phyloP scores from a whole-genome alignment of 2,888 invertebrate genomes.

The Digitonthophagus gazella region DNA sequence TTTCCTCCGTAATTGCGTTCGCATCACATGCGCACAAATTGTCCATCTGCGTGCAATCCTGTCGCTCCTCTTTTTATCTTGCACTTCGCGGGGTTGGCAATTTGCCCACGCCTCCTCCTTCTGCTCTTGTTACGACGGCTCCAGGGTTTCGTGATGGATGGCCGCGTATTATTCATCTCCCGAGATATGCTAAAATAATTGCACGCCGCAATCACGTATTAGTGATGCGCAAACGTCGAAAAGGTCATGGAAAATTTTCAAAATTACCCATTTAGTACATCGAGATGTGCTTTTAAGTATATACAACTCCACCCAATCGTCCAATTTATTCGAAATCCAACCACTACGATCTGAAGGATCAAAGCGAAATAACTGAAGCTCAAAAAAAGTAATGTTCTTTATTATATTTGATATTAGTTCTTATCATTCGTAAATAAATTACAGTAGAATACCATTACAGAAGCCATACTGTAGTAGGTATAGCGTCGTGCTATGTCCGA shows the following conservation, averaged over 20 bases:
- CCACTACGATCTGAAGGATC: too few relatives aligned
- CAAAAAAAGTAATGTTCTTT: too few relatives aligned
- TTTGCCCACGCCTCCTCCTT: neutral
- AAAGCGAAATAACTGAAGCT: too few relatives aligned
- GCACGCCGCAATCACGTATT: neutral
- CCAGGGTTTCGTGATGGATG: neutral
- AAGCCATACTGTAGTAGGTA: neutral
- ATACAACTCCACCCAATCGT: neutral
- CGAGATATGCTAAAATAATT: neutral
- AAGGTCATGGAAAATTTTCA: neutral
- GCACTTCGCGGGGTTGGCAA: constrained; percentile 1
- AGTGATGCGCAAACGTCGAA: neutral
- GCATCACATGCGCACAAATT: constrained; percentile 7
- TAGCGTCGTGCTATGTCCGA: constrained; percentile 22
- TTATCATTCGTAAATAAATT: neutral
- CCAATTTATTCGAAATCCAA: too few relatives aligned
- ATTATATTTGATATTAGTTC: too few relatives aligned
- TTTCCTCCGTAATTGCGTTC: constrained; percentile 8
- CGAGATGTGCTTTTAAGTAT: neutral
- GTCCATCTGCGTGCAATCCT: constrained; percentile 5
- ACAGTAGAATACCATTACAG: neutral
- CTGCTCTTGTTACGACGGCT: neutral
- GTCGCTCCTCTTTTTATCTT: constrained; percentile 7
- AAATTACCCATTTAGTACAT: neutral
- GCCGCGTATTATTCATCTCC: neutral